Evolutionary conservation across 2,113 vertebrate species (phyloP), one percentile per base, ranked within the genome.

Genomic region (Dascyllus trimaculatus): DNA sequence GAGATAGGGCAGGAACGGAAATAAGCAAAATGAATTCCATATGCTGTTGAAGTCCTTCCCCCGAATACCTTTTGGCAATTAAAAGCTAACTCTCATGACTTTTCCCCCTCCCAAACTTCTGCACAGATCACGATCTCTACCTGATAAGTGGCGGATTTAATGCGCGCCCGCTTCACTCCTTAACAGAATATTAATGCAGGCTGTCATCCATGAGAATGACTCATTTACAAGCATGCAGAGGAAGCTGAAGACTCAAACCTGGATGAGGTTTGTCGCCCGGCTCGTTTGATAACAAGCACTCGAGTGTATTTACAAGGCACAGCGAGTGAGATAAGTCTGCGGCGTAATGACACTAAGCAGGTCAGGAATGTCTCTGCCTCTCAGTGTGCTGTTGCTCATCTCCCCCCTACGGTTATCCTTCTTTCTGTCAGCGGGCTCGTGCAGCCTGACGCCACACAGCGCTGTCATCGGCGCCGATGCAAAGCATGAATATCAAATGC

Each of bases 181-280:
- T 53, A 84, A 84, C 60, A 65, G 85, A 86, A 89, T 90, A 86
- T 90, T 93, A 91, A 90, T 88, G 79, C 2, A 32, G 45, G 69
- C 87, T 85, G 86, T 90, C 88, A 88, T 87, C 90, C 92, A 91
- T 91, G 85, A 90, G 86, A 90, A 89, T 77, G 84, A 90, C 86
- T 91, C 86, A 88, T 91, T 93, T 90, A 91, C 80, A 82, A 88
- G 85, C 60, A 19, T 26, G 75, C 75, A 26, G 79, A 84, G 64
- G 77, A 80, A 84, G 80, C 81, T 4, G 61, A 57, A 56, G 61
- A 87, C 78, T 80, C 71, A 74, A 78, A 88, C 88, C 85, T 72
- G 83, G 84, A 85, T 82, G 85, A 73, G 88, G 82, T 82, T 90
- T 86, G 89, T 85, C 58, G 83, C 83, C 82, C 68, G 18, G 63